phyloP scores from a whole-genome alignment of 2,113 vertebrate genomes.

The Mus pahari region DNA sequence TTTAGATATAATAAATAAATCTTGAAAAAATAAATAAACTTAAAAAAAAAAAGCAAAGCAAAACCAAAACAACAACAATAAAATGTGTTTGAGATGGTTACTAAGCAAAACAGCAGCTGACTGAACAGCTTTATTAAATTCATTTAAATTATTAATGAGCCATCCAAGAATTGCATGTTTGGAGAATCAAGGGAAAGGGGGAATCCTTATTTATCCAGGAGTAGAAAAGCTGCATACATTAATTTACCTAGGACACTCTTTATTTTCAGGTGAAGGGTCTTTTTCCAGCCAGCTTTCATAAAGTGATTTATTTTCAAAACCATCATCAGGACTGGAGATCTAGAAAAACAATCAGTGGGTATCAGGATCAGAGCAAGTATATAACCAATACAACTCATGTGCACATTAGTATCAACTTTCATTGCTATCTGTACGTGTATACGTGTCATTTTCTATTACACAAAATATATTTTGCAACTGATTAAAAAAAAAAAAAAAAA shows the following conservation, averaged over 20 bases:
- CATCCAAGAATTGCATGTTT: neutral
- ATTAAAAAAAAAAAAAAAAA: neutral
- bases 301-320: constrained; percentile 91
- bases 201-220: neutral
- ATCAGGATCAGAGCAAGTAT: neutral
- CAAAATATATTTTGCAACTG: neutral
- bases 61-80: neutral
- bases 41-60: neutral
- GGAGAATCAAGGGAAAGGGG: neutral
- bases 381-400: neutral
- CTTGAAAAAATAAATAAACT: too few relatives aligned
- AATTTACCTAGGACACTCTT: constrained; percentile 90
- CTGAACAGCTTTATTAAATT: neutral
- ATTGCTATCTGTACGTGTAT: too few relatives aligned
- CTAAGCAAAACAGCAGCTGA: neutral
- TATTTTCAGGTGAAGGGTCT: constrained; percentile 91
- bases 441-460: neutral
- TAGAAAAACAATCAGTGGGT: constrained; percentile 77
- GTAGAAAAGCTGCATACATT: neutral
- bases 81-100: neutral
- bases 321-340: constrained; percentile 94
- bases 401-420: neutral
- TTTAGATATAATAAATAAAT: too few relatives aligned
- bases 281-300: constrained; percentile 96
- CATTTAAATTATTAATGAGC: neutral